Evolutionary conservation across 1,140 invertebrate species (phyloP), one percentile per base, ranked within the genome.

Genomic region (Chrysomallon squamiferum): DNA sequence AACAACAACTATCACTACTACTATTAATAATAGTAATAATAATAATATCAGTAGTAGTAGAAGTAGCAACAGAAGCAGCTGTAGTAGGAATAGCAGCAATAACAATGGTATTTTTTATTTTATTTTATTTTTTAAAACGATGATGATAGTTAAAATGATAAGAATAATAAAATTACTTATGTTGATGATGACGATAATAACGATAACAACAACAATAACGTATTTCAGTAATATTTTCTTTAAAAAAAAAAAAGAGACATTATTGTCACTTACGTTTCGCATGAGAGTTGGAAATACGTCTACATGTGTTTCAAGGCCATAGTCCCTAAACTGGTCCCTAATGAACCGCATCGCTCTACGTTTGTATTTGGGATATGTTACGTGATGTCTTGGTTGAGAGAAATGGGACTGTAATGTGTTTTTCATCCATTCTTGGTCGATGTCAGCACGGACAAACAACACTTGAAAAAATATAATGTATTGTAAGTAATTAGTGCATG

Each of bases 361-460:
- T 49, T 72, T 72, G 66, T 68, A 65, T 30, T 5, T 33, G 2
- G 66, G 57, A 35, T 69, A 59, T 30, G 58, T 49, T 45, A 22
- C 57, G 59, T 72, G 67, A 47, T 72, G 63, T 7, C 71, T 59
- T 13, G 66, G 47, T n/a, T 66, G 29, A 9, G 67, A 72, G 52
- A 72, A 72, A 50, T 69, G 52, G 35, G 59, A 9, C 15, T 20
- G 60, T 7, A 72, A 56, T 18, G 61, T 43, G 0, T 29, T 27
- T 32, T 50, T 59, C 63, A 72, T 63, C 60, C 64, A 72, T 15
- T 15, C 32, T 1, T 27, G 59, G 61, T 69, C 58, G 27, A 68
- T 66, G 22, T 38, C 66, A 27, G n/a, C 22, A 54, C 25, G 22
- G 15, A 25, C 3, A 25, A 15, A 54, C 3, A 3, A 25, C 50